Conservation (phyloP, 2,113 vertebrate species). For the Datnioides undecimradiatus region DNA sequence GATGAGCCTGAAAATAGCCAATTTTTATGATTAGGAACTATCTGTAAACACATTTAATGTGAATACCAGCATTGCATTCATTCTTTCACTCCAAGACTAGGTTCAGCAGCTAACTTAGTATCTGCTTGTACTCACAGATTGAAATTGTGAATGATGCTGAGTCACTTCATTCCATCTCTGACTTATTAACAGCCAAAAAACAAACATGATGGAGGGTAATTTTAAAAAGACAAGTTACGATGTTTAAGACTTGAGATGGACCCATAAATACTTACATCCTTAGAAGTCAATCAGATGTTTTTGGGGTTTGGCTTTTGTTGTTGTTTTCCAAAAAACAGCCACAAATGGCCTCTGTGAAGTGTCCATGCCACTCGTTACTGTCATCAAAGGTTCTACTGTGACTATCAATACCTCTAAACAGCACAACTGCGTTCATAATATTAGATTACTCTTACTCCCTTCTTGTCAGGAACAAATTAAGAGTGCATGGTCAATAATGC, state of each 20-base stretch:
- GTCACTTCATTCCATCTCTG: background rate
- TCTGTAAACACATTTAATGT: background rate
- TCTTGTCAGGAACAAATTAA: conserved; percentile 30
- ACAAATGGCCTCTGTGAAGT: background rate
- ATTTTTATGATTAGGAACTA: background rate
- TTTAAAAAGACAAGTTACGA: too few relatives aligned
- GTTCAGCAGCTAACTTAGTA: background rate
- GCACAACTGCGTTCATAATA: conserved; percentile 13
- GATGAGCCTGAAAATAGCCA: background rate
- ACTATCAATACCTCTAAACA: conserved; percentile 8
- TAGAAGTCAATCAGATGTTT: background rate
- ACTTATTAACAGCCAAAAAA: background rate
- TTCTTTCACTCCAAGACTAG: background rate
- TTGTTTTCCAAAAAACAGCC: background rate
- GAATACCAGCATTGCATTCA: background rate
- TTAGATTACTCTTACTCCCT: conserved; percentile 41
- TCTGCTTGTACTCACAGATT: background rate
- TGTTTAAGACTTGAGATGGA: background rate
- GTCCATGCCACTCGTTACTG: background rate
- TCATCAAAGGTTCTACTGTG: background rate
- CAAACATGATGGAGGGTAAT: background rate
- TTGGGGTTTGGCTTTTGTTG: background rate
- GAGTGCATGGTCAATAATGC: conserved; percentile 9
- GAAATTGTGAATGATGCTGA: background rate
- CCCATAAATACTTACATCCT: background rate